A percentile compares a stretch with the other conserved stretches of the same genome.
These are phyloP conservation scores for Mycteria americana DNA, from an alignment of 2,797 vertebrate species.

Conservation along the genomic window DNA sequence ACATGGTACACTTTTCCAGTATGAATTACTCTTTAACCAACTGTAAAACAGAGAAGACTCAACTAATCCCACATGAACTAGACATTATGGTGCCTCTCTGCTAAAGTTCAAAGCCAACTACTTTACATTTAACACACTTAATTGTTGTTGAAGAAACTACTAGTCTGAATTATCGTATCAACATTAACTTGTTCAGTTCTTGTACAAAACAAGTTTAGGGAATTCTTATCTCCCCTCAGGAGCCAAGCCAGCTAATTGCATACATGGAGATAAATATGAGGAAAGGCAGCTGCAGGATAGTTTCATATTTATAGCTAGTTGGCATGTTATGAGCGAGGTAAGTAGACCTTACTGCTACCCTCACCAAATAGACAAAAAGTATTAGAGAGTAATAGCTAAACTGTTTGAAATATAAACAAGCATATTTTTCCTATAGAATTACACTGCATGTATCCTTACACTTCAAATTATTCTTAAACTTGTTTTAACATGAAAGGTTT, in stretches of 20 bases:
- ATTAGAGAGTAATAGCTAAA: neutral
- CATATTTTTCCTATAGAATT: neutral
- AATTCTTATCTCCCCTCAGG: neutral
- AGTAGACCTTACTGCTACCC: neutral
- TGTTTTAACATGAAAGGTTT: neutral
- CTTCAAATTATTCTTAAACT: neutral
- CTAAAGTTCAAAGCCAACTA: neutral
- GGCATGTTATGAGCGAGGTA: neutral
- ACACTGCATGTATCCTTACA: neutral
- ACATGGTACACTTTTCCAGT: neutral
- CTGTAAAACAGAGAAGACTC: neutral
- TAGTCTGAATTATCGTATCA: rapidly evolving
- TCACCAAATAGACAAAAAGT: neutral
- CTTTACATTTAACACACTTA: neutral
- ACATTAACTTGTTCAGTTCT: neutral
- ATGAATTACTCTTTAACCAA: neutral
- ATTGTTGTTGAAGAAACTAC: neutral
- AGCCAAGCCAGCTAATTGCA: neutral
- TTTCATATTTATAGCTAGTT: neutral
- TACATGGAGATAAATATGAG: rapidly evolving
- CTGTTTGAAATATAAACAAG: neutral
- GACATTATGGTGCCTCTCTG: neutral
- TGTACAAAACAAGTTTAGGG: neutral
- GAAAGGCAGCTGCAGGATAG: neutral
- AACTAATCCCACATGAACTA: neutral